Evolutionary conservation across 2,113 vertebrate genomes (phyloP).

Genomic region (Pluvialis apricaria): DNA sequence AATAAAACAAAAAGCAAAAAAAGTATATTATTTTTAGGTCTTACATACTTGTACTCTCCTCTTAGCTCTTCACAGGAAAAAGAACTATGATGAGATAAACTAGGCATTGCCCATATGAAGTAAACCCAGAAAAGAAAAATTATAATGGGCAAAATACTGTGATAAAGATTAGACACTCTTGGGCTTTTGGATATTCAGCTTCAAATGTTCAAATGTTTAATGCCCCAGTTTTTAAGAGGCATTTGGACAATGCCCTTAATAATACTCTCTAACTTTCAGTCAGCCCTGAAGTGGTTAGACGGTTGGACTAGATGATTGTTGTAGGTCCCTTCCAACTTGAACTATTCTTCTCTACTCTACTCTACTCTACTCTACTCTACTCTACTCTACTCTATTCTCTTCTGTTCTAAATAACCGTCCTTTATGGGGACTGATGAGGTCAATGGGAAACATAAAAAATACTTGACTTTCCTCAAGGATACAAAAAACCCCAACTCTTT

Average conservation of each 20-base stretch:
- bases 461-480: background rate
- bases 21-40: background rate
- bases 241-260: background rate
- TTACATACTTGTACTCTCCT: background rate
- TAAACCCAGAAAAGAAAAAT: background rate
- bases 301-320: background rate
- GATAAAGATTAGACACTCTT: background rate
- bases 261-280: background rate
- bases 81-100: background rate
- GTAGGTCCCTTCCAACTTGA: background rate
- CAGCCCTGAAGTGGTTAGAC: background rate
- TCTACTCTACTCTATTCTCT: background rate
- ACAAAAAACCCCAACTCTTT: background rate
- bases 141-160: background rate
- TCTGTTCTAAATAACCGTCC: background rate
- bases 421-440: background rate
- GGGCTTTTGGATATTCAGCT: background rate
- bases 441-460: background rate
- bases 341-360: background rate
- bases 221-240: background rate
- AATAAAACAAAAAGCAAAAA: background rate
- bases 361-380: background rate
- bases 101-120: background rate
- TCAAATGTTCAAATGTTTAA: background rate
- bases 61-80: background rate